Percentiles rank a stretch among this genome's conserved stretches.
phyloP scores from a whole-genome alignment of 2,113 vertebrate species.

The Cettia cetti region DNA sequence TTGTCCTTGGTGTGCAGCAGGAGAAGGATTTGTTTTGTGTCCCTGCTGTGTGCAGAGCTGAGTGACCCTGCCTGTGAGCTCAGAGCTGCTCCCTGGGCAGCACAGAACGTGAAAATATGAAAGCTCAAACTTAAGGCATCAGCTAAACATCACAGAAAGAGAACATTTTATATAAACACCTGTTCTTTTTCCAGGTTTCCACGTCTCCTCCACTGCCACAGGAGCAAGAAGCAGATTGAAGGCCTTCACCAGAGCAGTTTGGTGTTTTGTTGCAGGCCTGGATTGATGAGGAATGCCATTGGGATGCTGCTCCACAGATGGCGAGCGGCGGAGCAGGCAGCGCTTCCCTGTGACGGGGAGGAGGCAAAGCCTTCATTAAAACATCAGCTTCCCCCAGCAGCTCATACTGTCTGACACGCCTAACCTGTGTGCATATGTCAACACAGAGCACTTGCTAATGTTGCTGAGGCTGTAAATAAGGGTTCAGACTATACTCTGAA shows the following conservation, averaged over 20 bases:
- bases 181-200: neutral
- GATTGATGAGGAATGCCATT: neutral
- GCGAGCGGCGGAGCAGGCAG: neutral
- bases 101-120: neutral
- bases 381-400: slow-evolving; percentile 27
- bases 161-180: neutral
- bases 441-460: slow-evolving; percentile 34
- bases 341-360: neutral
- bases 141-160: neutral
- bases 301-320: slow-evolving; percentile 1
- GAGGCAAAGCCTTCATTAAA: slow-evolving; percentile 46
- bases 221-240: neutral
- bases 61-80: neutral
- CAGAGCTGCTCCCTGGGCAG: neutral
- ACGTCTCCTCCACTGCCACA: neutral
- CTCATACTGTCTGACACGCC: slow-evolving; percentile 17
- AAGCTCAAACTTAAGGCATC: neutral
- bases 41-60: neutral
- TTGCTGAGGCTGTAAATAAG: slow-evolving; percentile 61
- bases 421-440: slow-evolving; percentile 63
- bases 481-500: slow-evolving; percentile 19
- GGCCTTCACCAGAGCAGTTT: neutral
- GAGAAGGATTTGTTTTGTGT: neutral
- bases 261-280: neutral
- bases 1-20: neutral